Conservation (phyloP, 2,113 vertebrate genomes). For the Agapornis roseicollis region DNA sequence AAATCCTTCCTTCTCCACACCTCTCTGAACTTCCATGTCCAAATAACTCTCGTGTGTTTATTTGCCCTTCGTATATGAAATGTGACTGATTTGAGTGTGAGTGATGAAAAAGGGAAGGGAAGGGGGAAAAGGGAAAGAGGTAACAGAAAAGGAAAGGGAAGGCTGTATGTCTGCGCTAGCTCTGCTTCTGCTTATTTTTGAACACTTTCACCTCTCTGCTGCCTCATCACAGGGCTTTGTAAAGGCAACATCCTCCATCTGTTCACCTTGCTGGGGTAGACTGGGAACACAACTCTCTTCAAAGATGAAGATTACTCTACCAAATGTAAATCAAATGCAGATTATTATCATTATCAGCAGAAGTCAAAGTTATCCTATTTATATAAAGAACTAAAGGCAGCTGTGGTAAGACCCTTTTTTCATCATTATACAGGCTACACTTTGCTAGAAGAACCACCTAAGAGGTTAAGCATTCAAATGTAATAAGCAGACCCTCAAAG, state of each 20-base stretch:
- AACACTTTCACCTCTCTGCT: not conserved
- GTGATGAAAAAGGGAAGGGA: not conserved
- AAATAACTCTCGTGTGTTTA: constrained; percentile 26
- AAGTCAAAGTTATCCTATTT: not conserved
- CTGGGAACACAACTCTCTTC: not conserved
- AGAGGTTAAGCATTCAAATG: constrained; percentile 21
- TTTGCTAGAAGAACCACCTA: not conserved
- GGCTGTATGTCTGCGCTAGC: not conserved
- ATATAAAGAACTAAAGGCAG: not conserved
- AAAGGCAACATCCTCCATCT: not conserved
- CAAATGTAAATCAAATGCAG: not conserved
- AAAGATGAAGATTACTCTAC: not conserved
- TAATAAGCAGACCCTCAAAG: constrained; percentile 22
- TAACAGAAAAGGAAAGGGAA: not conserved
- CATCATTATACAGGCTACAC: not conserved
- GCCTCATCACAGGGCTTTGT: not conserved
- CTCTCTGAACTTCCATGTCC: constrained; percentile 48
- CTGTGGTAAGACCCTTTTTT: not conserved
- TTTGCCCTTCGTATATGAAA: constrained; percentile 27
- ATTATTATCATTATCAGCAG: not conserved
- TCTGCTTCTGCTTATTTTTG: not conserved
- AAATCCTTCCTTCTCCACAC: constrained; percentile 44
- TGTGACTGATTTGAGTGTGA: not conserved
- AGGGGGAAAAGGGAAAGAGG: not conserved
- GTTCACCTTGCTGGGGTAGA: not conserved